Percentiles rank a stretch among this genome's conserved stretches.
These are phyloP conservation scores for Vombatus ursinus DNA, from an alignment of 2,113 vertebrate genomes.

Conservation along the genomic window DNA sequence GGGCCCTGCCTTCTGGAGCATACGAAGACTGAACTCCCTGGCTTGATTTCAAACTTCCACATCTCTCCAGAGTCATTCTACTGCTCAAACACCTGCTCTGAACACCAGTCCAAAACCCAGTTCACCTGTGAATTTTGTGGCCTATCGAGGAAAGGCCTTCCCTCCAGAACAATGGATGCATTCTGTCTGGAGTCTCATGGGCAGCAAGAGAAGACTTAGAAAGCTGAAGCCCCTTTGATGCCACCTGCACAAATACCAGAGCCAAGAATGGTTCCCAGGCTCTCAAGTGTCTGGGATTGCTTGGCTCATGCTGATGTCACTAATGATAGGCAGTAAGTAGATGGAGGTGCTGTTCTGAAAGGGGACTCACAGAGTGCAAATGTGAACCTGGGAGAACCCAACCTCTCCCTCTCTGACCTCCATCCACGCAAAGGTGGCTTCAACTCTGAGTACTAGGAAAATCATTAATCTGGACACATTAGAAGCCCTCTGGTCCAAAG, in stretches of 20 bases:
- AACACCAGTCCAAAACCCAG: neutral
- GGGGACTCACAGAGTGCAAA: neutral
- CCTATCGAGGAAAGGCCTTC: neutral
- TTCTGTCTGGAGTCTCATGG: constrained; percentile 7
- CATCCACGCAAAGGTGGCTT: neutral
- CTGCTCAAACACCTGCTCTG: constrained; percentile 24
- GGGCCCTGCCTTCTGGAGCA: neutral
- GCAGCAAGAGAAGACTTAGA: neutral
- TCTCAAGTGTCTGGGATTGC: neutral
- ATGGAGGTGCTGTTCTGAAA: neutral
- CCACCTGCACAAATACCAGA: neutral
- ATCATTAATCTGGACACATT: neutral
- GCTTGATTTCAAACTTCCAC: constrained; percentile 11
- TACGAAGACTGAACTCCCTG: neutral
- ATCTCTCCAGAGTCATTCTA: neutral
- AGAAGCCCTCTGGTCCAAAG: neutral
- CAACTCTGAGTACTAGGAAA: neutral
- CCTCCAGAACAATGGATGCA: neutral
- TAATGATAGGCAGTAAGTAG: neutral
- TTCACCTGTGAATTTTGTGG: neutral
- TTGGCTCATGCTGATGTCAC: neutral
- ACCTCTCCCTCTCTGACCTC: neutral
- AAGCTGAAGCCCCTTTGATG: neutral
- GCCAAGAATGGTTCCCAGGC: neutral
- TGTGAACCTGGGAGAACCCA: neutral